Evolutionary conservation across 2,888 invertebrate species (phyloP), one percentile per base, ranked within the genome.

Genomic region (Cantharis nigra): DNA sequence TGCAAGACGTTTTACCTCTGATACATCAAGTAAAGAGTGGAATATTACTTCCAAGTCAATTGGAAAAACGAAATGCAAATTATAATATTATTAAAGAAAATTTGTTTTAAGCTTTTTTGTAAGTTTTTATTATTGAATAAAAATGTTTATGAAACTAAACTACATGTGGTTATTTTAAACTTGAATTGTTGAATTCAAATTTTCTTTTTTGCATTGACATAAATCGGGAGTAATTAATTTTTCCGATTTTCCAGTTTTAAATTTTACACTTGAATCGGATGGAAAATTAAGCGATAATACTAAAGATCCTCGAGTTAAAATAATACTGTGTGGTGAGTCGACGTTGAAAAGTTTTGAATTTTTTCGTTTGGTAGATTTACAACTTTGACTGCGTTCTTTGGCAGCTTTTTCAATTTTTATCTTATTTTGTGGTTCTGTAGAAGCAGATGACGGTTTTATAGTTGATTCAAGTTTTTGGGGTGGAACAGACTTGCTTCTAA

Each of bases 261-360:
- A 83, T 70, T 85, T 86, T 0, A 89, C 85, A 9, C 81, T 79
- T 7, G 88, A 85, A 78, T 88, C 87, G 0, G 87, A 82, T 11
- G 89, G 89, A 82, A 89, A 89, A 83, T 86, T 87, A 13, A 89
- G 84, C 0, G 85, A 83, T 11, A 89, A 81, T 70, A 86, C 85
- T 70, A 89, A 82, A 72, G 84, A 84, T 11, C 88, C 89, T 62
- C 86, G 84, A n/a, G 82, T 85, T 67, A 89, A 81, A 26, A 85
- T 78, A 74, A 89, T 84, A 79, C 85, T 85, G 72, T 86, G 85
- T 9, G 86, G 84, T 69, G 84, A 77, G 75, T 82, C 75, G 14
- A 20, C 7, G 63, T 30, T 11, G 9, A 64, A 18, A 49, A 9
- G n/a, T 33, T 33, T 33, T 67, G 49, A 63, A 30, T 33, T 73